A percentile compares a stretch with the other conserved stretches of the same genome.
Evolutionary conservation across 2,797 vertebrate genomes (phyloP).

Genomic region (Amblyraja radiata): DNA sequence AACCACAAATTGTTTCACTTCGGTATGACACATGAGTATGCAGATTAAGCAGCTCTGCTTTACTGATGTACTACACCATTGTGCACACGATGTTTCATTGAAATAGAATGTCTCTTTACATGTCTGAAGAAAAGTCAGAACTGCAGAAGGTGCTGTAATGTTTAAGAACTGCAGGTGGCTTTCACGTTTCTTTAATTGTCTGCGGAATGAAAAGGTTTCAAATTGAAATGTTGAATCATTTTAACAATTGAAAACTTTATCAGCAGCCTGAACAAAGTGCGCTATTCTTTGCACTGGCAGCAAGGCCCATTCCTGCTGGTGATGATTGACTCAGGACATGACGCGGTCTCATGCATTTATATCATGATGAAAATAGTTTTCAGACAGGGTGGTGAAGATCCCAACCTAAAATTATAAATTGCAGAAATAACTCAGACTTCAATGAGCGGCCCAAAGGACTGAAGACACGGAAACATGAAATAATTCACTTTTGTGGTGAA

Average conservation of each 20-base stretch:
- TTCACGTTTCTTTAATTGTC: background rate
- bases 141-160: background rate
- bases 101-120: background rate
- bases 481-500: background rate
- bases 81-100: background rate
- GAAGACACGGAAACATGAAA: background rate
- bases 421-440: slow-evolving; percentile 15
- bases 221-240: background rate
- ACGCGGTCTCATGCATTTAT: background rate
- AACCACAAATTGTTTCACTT: background rate
- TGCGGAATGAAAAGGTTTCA: background rate
- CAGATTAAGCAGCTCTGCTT: background rate
- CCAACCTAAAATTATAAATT: slow-evolving; percentile 18
- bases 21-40: background rate
- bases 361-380: background rate
- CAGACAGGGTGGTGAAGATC: slow-evolving; percentile 17
- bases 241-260: background rate
- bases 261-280: background rate
- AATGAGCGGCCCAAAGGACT: background rate
- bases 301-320: background rate
- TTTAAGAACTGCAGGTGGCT: background rate
- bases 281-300: background rate
- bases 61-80: background rate
- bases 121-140: background rate
- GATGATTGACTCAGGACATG: background rate